These are phyloP conservation scores for Sebastes alutus DNA, from an alignment of 2,797 vertebrate genomes.

Conservation along the genomic window DNA sequence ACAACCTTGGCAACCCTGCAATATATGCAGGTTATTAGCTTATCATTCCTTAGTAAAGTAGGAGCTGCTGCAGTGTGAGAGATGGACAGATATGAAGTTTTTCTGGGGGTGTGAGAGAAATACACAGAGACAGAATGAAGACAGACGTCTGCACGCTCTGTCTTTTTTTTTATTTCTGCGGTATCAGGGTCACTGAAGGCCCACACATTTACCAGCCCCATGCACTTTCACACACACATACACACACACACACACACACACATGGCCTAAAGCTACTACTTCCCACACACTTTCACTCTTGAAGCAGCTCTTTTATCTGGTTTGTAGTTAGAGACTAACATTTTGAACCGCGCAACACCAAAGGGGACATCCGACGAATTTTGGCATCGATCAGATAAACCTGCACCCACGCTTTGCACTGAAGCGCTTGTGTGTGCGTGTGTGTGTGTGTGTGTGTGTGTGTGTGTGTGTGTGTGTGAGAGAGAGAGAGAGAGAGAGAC, in stretches of 20 bases:
- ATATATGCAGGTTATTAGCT: background rate
- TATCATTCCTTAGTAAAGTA: background rate
- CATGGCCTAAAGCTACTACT: constrained; percentile 11
- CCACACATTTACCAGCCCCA: constrained; percentile 26
- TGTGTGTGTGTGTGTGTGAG: no score
- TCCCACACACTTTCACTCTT: constrained; percentile 69
- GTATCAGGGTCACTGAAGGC: constrained; percentile 30
- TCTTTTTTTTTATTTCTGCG: constrained; percentile 17
- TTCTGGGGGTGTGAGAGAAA: constrained; percentile 21
- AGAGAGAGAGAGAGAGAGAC: background rate
- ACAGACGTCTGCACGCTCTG: background rate
- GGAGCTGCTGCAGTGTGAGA: background rate
- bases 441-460: background rate
- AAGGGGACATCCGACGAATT: constrained; percentile 39
- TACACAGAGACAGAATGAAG: background rate
- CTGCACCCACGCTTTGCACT: constrained; percentile 47
- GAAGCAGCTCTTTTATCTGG: constrained; percentile 51
- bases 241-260: background rate
- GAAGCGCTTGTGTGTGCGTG: constrained; percentile 17
- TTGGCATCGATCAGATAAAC: constrained; percentile 43
- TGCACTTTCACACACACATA: constrained; percentile 23
- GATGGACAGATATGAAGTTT: background rate
- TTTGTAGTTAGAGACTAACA: constrained; percentile 34
- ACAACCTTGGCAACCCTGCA: background rate
- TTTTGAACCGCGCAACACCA: constrained; percentile 40